Base-by-base conservation (phyloP, 2,113 vertebrate genomes). In the Istiophorus platypterus region DNA sequence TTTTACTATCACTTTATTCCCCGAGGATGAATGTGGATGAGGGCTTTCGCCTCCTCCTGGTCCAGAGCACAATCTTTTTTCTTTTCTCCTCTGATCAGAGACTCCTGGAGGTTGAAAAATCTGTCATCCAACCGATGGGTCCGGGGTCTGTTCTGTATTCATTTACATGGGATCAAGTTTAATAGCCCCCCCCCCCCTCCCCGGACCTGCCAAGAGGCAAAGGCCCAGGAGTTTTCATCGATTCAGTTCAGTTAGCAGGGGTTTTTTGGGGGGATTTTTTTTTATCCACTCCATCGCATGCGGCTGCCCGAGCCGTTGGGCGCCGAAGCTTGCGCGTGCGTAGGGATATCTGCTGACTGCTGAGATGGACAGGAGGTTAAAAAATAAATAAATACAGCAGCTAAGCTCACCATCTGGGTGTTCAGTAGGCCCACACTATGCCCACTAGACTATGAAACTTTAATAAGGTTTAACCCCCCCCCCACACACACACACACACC, bases 381-480 rank as follows among this genome's bases (percentile, higher is more conserved):
- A 62, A 64, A 7, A 15, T 39, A 22, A 42, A 57, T 67, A 69
- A 41, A 75, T 72, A 10, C 0, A n/a, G 22, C 17, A 47, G 4
- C 57, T 52, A 69, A 61, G 59, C 77, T 82, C 64, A 11, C 69
- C 82, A 47, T 90, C 78, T 76, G 73, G 69, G 72, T 70, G 27
- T 77, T n/a, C n/a, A n/a, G n/a, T n/a, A n/a, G n/a, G n/a, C n/a
- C 80, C 82, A 61, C 61, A 41, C 82, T 87, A n/a, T n/a, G 70
- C 69, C 72, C 81, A 67, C 76, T 17, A 82, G 83, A 82, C 75
- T 58, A 80, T 88, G 31, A 92, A 87, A 85, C 70, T 87, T 89
- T 88, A 87, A 92, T 81, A 26, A 51, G 77, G 66, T 88, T 66
- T 86, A 80, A 82, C 90, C n/a, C n/a, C n/a, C n/a, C n/a, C n/a